These are phyloP conservation scores for Zaprionus taronus DNA, from an alignment of 1,140 invertebrate species.

Conservation along the genomic window DNA sequence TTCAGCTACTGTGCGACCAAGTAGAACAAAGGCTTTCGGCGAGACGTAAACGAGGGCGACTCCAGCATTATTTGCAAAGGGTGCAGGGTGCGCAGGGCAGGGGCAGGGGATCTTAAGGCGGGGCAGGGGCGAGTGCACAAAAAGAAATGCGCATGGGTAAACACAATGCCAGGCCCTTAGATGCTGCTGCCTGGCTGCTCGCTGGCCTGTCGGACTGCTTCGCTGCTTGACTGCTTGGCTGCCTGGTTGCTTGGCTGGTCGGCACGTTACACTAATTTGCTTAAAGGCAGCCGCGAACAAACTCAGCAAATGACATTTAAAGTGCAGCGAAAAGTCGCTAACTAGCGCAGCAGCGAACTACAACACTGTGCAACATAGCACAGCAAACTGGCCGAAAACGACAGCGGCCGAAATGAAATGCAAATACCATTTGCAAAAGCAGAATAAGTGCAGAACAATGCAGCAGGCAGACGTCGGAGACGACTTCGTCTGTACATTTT, in stretches of 20 bases:
- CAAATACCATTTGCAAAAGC: constrained; percentile 79
- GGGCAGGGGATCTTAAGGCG: background rate
- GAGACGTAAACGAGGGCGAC: constrained; percentile 30
- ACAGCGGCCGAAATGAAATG: constrained; percentile 66
- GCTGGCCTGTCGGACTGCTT: background rate
- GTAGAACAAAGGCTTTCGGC: constrained; percentile 68
- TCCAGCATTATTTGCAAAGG: no score
- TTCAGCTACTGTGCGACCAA: constrained; percentile 73
- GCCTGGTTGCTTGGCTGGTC: constrained; percentile 14
- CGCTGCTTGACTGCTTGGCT: background rate
- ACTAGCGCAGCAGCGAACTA: constrained; percentile 55
- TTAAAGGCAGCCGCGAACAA: constrained; percentile 72
- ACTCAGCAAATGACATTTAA: constrained; percentile 80
- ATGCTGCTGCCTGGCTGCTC: constrained; percentile 21
- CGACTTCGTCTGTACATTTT: background rate
- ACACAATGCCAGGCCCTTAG: constrained; percentile 64
- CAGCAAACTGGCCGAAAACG: constrained; percentile 8
- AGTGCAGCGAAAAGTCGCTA: constrained; percentile 81
- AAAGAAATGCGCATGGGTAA: constrained; percentile 75
- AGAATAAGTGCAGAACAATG: constrained; percentile 74
- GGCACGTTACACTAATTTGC: constrained; percentile 69
- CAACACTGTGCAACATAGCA: constrained; percentile 1
- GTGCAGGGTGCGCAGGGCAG: background rate
- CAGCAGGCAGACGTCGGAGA: constrained; percentile 26
- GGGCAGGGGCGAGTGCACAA: constrained; percentile 43